Conservation (phyloP, 37 sponge, comb jelly and placozoan genomes). For the Haliclona indistincta region DNA sequence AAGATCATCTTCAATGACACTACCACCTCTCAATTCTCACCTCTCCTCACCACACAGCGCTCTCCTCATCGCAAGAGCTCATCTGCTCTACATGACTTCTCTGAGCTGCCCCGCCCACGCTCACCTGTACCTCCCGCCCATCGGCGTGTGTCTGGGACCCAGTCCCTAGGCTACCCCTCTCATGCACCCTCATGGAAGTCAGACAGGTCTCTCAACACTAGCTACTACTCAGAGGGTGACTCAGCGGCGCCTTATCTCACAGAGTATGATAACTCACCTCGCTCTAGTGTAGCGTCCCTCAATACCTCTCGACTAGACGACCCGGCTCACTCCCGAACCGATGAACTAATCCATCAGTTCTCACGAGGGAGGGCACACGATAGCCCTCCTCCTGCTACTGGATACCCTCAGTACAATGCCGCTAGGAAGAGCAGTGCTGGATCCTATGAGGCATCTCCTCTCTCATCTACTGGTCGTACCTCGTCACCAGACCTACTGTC, state of each 20-base stretch:
- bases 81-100: constrained; percentile 47
- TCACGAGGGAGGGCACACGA: not conserved
- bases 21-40: not conserved
- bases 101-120: not conserved
- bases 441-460: not conserved
- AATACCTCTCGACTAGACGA: not conserved
- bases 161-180: not conserved
- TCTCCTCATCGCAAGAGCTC: constrained; percentile 47
- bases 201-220: not conserved
- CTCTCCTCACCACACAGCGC: not conserved
- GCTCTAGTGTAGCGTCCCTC: not conserved
- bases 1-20: constrained; percentile 53
- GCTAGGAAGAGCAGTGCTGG: too few species aligned
- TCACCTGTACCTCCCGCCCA: constrained; percentile 4
- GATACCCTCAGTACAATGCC: too few species aligned
- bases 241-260: not conserved
- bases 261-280: not conserved
- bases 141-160: not conserved
- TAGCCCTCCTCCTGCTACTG: not conserved
- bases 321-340: not conserved
- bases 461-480: not conserved
- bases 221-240: not conserved
- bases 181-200: not conserved
- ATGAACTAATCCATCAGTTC: not conserved
- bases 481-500: not conserved